Percentiles rank a stretch among this genome's conserved stretches.
These are phyloP conservation scores for Magallana ariakensis DNA, from an alignment of 1,140 invertebrate genomes.

Conservation along the genomic window DNA sequence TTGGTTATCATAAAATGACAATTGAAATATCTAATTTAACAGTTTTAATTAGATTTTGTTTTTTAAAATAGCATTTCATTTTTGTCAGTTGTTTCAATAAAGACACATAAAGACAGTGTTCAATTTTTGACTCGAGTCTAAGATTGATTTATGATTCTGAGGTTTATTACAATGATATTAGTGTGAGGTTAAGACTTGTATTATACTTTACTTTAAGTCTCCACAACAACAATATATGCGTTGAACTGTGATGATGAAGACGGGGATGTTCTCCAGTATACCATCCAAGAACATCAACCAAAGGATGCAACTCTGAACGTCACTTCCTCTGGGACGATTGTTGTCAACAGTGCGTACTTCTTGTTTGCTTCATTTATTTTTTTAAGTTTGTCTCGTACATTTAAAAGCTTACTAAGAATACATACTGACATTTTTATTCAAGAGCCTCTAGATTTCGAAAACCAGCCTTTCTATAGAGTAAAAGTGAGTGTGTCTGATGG, in stretches of 20 bases:
- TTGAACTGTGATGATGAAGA: background rate
- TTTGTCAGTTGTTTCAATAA: no score
- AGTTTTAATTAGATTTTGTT: no score
- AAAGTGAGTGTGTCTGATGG: constrained; percentile 7
- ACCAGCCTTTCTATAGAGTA: background rate
- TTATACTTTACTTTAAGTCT: background rate
- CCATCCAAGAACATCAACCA: background rate
- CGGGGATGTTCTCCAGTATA: background rate
- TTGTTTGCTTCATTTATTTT: background rate
- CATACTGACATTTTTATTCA: background rate
- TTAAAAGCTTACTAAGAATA: background rate
- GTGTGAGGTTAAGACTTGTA: background rate
- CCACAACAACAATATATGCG: background rate
- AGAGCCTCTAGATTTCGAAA: constrained; percentile 32
- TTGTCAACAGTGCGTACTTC: background rate
- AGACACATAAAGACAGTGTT: no score
- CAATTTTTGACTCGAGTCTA: background rate
- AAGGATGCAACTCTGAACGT: background rate
- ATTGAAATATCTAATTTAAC: no score
- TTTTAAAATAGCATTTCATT: no score
- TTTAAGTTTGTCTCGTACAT: background rate
- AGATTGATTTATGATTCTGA: background rate
- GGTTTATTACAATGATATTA: no score
- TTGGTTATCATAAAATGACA: no score
- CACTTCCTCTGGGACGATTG: background rate